phyloP scores from a whole-genome alignment of 2,797 vertebrate genomes.

The Squalus acanthias region DNA sequence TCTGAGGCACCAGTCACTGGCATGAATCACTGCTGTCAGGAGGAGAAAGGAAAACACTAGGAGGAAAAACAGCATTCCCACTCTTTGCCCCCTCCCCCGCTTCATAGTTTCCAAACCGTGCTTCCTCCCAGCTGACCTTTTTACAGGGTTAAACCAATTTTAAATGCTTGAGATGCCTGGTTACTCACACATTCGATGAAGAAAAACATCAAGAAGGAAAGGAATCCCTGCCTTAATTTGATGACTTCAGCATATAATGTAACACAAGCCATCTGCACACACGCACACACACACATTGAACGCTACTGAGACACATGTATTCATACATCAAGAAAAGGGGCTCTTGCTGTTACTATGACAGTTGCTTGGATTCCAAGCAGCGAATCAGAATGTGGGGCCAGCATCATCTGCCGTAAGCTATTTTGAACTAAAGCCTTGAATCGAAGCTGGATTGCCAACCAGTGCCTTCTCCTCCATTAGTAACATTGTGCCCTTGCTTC shows the following conservation, averaged over 20 bases:
- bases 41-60: background rate
- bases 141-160: background rate
- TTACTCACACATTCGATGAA: background rate
- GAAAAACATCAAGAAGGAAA: background rate
- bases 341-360: constrained; percentile 26
- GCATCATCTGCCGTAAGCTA: constrained; percentile 38
- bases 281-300: background rate
- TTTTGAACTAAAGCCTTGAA: constrained; percentile 24
- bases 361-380: constrained; percentile 31
- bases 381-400: constrained; percentile 32
- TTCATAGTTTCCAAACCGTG: background rate
- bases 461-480: background rate
- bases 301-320: background rate
- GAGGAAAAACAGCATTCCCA: background rate
- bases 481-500: background rate
- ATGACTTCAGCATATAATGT: background rate
- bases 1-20: background rate
- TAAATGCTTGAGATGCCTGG: background rate
- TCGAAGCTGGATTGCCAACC: background rate
- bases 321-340: background rate
- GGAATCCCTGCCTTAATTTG: background rate
- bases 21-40: background rate
- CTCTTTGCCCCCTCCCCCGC: no score
- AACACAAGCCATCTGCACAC: constrained; percentile 22
- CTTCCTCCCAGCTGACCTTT: background rate